A percentile compares a stretch with the other conserved stretches of the same genome.
Evolutionary conservation across 1,140 invertebrate genomes (phyloP).

Genomic region (Ectropis grisescens): DNA sequence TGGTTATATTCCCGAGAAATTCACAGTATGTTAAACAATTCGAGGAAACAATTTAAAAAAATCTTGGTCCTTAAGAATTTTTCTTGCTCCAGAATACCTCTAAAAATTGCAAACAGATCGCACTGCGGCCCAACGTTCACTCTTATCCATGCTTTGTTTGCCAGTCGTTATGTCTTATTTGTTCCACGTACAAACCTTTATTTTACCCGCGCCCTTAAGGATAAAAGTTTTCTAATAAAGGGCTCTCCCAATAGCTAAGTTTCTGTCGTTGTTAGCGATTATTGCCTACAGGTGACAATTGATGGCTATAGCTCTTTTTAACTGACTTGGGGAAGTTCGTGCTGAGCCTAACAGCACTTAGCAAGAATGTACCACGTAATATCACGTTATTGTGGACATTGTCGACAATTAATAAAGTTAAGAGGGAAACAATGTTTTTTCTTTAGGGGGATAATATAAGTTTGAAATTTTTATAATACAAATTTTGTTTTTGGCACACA

Average conservation of each 20-base stretch:
- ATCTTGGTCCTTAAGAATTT: too few species aligned
- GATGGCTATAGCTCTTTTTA: slow-evolving; percentile 57
- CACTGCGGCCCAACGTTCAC: slow-evolving; percentile 5
- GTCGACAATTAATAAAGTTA: too few species aligned
- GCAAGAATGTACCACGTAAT: slow-evolving; percentile 2
- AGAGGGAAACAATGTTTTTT: too few species aligned
- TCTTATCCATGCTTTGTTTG: slow-evolving; percentile 15
- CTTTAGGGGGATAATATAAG: too few species aligned
- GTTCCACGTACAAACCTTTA: slow-evolving; percentile 31
- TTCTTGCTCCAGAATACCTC: too few species aligned
- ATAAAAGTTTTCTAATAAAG: slow-evolving; percentile 66
- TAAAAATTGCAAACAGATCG: not conserved
- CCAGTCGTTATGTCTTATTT: slow-evolving; percentile 47
- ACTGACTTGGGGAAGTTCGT: slow-evolving; percentile 45
- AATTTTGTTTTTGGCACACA: too few species aligned
- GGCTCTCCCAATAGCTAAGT: slow-evolving; percentile 41
- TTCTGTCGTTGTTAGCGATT: too few species aligned
- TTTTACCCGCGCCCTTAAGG: slow-evolving; percentile 6
- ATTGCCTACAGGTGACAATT: slow-evolving; percentile 65
- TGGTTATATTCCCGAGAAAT: too few species aligned
- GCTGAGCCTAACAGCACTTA: slow-evolving; percentile 16
- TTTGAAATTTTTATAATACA: too few species aligned
- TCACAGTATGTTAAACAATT: too few species aligned
- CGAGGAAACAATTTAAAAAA: too few species aligned
- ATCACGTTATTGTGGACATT: too few species aligned